phyloP scores from a whole-genome alignment of 2,797 vertebrate genomes.

The Phataginus tricuspis region DNA sequence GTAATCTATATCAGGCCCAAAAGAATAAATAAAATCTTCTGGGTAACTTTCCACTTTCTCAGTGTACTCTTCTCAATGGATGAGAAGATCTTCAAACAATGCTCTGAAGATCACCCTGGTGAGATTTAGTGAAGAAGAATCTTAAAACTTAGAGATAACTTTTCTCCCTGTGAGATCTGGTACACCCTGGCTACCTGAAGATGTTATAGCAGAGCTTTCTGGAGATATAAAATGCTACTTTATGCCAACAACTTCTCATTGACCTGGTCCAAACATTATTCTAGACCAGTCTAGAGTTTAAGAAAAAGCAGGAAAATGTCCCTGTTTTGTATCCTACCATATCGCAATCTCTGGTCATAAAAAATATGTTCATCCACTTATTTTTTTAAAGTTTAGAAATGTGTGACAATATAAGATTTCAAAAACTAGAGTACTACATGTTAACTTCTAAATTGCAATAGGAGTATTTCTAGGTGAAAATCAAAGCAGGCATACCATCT shows the following conservation, averaged over 20 bases:
- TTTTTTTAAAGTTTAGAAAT: not conserved
- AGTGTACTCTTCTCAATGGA: not conserved
- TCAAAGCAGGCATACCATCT: conserved; percentile 1
- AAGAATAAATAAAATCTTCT: not conserved
- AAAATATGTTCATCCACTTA: not conserved
- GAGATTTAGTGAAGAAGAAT: not conserved
- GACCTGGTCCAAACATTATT: not conserved
- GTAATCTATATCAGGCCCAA: not conserved
- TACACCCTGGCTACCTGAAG: not conserved
- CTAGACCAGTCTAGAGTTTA: not conserved
- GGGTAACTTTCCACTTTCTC: not conserved
- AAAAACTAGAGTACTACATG: not conserved
- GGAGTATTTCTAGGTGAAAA: conserved; percentile 12
- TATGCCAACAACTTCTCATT: not conserved
- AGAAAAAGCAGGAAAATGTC: not conserved
- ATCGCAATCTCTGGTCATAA: not conserved
- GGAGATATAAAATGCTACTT: not conserved
- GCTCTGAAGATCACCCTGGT: not conserved
- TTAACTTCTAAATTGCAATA: not conserved
- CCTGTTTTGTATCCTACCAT: not conserved
- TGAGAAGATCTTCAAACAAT: not conserved
- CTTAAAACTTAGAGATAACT: not conserved
- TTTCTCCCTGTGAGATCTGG: not conserved
- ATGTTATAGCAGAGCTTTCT: not conserved
- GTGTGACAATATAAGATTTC: conserved; percentile 4